Percentiles rank a stretch among this genome's conserved stretches.
Evolutionary conservation across 2,888 invertebrate species (phyloP).

Genomic region (Patella pellucida): DNA sequence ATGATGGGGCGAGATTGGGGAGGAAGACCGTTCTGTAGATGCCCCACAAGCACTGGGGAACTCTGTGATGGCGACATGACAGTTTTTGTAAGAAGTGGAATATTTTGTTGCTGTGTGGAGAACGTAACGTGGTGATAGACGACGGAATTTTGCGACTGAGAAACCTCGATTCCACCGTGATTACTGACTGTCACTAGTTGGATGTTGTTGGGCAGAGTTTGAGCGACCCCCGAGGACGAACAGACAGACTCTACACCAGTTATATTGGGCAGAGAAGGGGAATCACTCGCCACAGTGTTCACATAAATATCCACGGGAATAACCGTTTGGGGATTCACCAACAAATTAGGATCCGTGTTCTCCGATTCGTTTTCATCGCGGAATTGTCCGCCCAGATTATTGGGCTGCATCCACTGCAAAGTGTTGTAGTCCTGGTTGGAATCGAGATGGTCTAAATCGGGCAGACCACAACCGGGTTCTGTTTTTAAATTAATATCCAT

Average conservation of each 20-base stretch:
- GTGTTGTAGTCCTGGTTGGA: constrained; percentile 44
- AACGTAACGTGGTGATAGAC: constrained; percentile 3
- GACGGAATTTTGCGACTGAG: neutral
- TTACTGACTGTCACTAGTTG: constrained; percentile 14
- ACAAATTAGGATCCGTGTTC: constrained; percentile 71
- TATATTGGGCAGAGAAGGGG: constrained; percentile 19
- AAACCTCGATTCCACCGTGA: neutral
- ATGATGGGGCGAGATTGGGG: constrained; percentile 20
- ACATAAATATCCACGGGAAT: constrained; percentile 78
- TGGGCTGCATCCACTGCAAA: constrained; percentile 47
- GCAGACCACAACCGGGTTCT: constrained; percentile 37
- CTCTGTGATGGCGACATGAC: constrained; percentile 46
- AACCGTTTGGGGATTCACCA: constrained; percentile 92
- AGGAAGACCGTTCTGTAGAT: constrained; percentile 42
- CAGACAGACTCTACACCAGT: neutral
- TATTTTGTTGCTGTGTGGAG: constrained; percentile 17
- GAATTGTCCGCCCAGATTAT: constrained; percentile 30
- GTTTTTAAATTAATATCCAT: constrained; percentile 34
- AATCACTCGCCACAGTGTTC: constrained; percentile 16
- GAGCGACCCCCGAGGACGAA: neutral
- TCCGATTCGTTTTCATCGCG: constrained; percentile 47
- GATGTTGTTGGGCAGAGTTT: constrained; percentile 13
- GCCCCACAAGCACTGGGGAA: constrained; percentile 57
- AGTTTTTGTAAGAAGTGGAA: constrained; percentile 14
- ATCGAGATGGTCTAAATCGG: constrained; percentile 47